Evolutionary conservation across 2,797 vertebrate genomes (phyloP).

Genomic region (Xiphorhynchus erythropygius): DNA sequence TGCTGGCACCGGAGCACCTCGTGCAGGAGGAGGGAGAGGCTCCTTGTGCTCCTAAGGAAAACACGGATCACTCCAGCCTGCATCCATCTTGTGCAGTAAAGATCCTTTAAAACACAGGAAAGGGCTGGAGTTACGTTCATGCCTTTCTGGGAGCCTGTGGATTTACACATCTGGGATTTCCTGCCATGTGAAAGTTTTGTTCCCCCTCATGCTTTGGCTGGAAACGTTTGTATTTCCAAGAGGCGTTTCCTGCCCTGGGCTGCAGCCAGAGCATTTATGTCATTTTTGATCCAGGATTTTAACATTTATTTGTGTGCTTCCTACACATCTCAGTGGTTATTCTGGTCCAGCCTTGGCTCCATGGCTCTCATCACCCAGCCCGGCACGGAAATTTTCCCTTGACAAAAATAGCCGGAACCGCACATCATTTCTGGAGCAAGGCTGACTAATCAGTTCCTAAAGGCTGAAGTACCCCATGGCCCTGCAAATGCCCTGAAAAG

Average conservation of each 20-base stretch:
- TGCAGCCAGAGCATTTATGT: slow-evolving; percentile 8
- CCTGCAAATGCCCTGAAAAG: background rate
- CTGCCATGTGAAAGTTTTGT: slow-evolving; percentile 38
- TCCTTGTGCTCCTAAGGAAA: background rate
- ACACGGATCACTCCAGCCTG: background rate
- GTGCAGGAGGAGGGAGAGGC: background rate
- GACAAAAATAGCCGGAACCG: background rate
- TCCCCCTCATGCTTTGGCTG: slow-evolving; percentile 21
- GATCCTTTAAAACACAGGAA: background rate
- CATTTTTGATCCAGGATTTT: background rate
- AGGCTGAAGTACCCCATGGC: accelerated
- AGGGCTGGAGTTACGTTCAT: background rate
- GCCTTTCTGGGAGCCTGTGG: slow-evolving; percentile 33
- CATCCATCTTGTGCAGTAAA: background rate
- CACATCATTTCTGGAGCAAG: background rate
- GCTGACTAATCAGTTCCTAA: background rate
- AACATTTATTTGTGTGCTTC: slow-evolving; percentile 1
- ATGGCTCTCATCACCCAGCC: background rate
- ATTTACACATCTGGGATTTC: slow-evolving; percentile 56
- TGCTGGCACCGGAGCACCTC: accelerated
- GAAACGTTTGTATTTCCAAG: slow-evolving; percentile 56
- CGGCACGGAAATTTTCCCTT: background rate
- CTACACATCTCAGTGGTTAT: background rate
- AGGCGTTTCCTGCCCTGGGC: slow-evolving; percentile 48
- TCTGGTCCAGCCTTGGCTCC: background rate